Base-by-base conservation (phyloP, 2,113 vertebrate species). In the Prochilodus magdalenae region DNA sequence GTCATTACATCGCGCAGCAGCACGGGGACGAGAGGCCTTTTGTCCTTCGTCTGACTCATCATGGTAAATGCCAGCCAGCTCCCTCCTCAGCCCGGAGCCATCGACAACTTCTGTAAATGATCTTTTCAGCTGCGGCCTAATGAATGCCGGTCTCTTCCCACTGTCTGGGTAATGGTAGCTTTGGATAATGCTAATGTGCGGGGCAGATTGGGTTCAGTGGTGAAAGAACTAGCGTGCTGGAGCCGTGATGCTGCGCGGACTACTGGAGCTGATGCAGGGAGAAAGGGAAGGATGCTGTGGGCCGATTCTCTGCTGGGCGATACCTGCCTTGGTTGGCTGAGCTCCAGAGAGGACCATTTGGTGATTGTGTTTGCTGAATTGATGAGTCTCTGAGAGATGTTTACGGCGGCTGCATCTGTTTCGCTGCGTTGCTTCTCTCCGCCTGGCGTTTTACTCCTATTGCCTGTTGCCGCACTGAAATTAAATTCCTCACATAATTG, bases 11-110 rank as follows among this genome's bases (percentile, higher is more conserved):
- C 85, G 85, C 87, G 72, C 55, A 80, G 77, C 4, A 26, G 49
- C 72, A 44, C 18, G 6, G 8, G 67, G 60, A 26, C 15, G 26
- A 73, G 73, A 78, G 81, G 74, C 67, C n/a, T 75, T 81, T 86
- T 84, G 86, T 89, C 73, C 65, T 65, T 67, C 77, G 83, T n/a
- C 87, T 89, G 89, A 93, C 86, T 92, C 90, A 90, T 90, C 65
- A 22, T 72, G 80, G 78, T 81, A 91, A 91, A 91, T 91, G 88
- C 82, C 90, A 90, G 84, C 81, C 82, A 74, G 78, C 81, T 75
- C 70, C 59, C 83, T 83, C 83, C 85, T 85, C 77, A 71, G 80
- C 71, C 82, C 59, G 0, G 49, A 63, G 82, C 83, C 15, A 59
- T 82, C 79, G 85, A 74, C 83, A 75, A 27, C 72, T 76, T 70